Evolutionary conservation across 30 jellyfish, hydroid and myxozoan genomes (phyloP).

Genomic region (Mastigias papua): DNA sequence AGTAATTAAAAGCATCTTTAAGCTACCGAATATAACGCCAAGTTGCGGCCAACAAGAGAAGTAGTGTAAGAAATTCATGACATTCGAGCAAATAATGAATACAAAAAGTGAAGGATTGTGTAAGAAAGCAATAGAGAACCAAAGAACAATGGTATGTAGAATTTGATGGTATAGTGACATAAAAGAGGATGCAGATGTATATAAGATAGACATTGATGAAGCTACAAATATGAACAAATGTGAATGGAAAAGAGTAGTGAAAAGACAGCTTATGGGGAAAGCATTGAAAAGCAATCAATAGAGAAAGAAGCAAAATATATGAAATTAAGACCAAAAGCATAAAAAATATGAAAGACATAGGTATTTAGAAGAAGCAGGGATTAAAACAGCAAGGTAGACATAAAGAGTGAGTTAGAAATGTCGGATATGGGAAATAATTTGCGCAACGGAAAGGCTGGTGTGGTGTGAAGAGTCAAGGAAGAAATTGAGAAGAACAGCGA

Average conservation of each 20-base stretch:
- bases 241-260: background rate
- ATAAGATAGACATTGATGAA: background rate
- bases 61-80: too few relatives aligned
- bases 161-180: background rate
- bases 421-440: background rate
- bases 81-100: too few relatives aligned
- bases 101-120: too few relatives aligned
- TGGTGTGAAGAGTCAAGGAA: background rate
- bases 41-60: too few relatives aligned
- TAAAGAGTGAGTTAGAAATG: conserved; percentile 2
- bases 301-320: background rate
- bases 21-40: too few relatives aligned
- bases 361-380: background rate
- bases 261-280: background rate
- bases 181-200: background rate
- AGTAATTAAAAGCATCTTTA: too few relatives aligned
- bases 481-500: background rate
- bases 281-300: background rate
- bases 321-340: background rate
- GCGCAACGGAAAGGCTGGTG: background rate
- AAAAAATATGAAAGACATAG: background rate
- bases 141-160: background rate
- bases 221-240: background rate
- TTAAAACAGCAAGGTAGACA: conserved; percentile 1
- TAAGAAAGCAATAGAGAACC: too few relatives aligned